phyloP scores from a whole-genome alignment of 2,797 vertebrate genomes.

The Typhlichthys subterraneus region DNA sequence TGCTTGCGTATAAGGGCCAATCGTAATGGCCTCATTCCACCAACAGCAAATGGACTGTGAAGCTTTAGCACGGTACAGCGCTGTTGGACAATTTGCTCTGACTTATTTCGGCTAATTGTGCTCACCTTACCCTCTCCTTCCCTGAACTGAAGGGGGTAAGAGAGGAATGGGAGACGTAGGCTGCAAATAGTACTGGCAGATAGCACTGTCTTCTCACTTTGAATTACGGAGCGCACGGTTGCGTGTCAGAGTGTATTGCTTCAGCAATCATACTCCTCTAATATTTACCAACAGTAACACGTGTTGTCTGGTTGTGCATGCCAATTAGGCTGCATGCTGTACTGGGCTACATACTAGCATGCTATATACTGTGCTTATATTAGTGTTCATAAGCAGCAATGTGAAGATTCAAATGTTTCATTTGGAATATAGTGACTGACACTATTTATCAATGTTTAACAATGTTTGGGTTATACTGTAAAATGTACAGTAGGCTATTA shows the following conservation, averaged over 20 bases:
- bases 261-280: conserved; percentile 55
- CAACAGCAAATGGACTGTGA: conserved; percentile 60
- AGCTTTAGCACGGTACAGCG: conserved; percentile 42
- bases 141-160: conserved; percentile 74
- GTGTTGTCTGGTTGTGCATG: conserved; percentile 55
- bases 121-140: conserved; percentile 76
- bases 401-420: neutral
- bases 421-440: neutral
- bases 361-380: neutral
- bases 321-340: conserved; percentile 34
- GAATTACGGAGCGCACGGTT: conserved; percentile 70
- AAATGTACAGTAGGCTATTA: too few species aligned
- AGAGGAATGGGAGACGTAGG: conserved; percentile 51
- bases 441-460: too few species aligned
- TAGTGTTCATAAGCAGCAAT: neutral
- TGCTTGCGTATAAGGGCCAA: conserved; percentile 40
- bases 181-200: conserved; percentile 71
- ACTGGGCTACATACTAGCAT: conserved; percentile 2
- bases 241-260: conserved; percentile 60
- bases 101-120: conserved; percentile 76
- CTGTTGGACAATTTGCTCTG: conserved; percentile 77
- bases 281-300: conserved; percentile 59
- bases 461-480: too few species aligned
- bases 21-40: conserved; percentile 49
- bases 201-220: conserved; percentile 70